Base-by-base conservation (phyloP, 2,888 invertebrate species). In the Danaus chrysippus region DNA sequence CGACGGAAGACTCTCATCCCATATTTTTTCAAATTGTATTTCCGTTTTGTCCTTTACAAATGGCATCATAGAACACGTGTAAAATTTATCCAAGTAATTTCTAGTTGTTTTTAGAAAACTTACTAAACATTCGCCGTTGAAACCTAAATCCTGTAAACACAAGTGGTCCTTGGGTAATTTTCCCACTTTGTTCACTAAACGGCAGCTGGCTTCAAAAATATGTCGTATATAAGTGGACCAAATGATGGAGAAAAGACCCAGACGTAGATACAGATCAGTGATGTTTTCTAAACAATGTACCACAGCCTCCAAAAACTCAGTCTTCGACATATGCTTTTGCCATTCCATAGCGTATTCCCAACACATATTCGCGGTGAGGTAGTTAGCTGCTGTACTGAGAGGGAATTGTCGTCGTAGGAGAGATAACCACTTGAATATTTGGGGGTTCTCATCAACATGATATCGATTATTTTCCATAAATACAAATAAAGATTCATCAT, bases 301-400 rank as follows among this genome's bases (percentile, higher is more conserved):
- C 0, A 96, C 94, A n/a, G 95, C 93, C 68, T 93, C 92, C 42
- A 98, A 90, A 71, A 93, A 91, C 12, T 92, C 88, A 6, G 95
- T 87, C 67, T 92, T 91, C 54, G 93, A 91, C 65, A 94, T 92
- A 70, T 95, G 93, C 80, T 95, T 96, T 76, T 96, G 95, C 98
- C 98, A 98, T 58, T 93, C 93, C 69, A 96, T 93, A 59, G 96
- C 94, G 79, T 96, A 97, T 81, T 98, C 98, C 98, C 98, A 98
- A 69, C 95, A 94, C 92, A 98, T 94, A 79, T 98, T 97, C 12
- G 96, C 94, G 56, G 98, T 89, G 49, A 98, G 87, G 46, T 95
- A 93, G 73, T 96, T 95, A 0, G 95, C 93, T 61, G 95, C 93
- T 59, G 97, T 91, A 80, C 97, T 98, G 70, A 96, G 94, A 0